A percentile compares a stretch with the other conserved stretches of the same genome.
phyloP scores from a whole-genome alignment of 2,113 vertebrate genomes.

The Turnix velox region DNA sequence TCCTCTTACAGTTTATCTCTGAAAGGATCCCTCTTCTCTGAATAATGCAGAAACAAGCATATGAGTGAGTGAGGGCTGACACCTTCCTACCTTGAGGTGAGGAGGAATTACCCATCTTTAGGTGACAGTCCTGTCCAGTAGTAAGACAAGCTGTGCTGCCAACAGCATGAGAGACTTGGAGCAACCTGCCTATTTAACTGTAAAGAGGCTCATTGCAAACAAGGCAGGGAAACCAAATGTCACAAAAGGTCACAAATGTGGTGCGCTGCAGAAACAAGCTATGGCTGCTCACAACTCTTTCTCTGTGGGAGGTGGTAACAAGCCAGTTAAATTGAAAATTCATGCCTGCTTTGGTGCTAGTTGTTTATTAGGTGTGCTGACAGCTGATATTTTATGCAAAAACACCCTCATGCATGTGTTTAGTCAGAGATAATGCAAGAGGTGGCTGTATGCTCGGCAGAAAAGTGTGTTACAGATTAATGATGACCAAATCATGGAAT shows the following conservation, averaged over 20 bases:
- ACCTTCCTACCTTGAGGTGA: no score
- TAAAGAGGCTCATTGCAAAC: fast-evolving
- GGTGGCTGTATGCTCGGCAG: neutral
- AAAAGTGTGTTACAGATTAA: neutral
- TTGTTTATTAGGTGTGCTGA: neutral
- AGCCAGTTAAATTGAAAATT: neutral
- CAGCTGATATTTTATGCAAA: neutral
- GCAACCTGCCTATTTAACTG: fast-evolving
- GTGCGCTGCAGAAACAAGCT: neutral
- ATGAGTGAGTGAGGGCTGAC: neutral
- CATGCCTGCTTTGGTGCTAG: neutral
- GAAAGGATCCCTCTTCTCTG: neutral
- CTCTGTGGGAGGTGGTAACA: neutral
- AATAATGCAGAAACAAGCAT: neutral
- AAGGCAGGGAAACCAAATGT: neutral
- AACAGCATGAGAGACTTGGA: neutral
- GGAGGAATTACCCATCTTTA: neutral
- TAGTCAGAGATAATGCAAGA: neutral
- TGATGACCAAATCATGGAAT: neutral
- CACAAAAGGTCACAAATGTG: neutral
- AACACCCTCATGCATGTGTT: neutral
- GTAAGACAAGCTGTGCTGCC: neutral
- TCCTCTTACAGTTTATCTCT: neutral
- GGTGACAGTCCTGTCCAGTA: neutral
- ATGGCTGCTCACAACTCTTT: neutral